A percentile compares a stretch with the other conserved stretches of the same genome.
Conservation (phyloP, 2,113 vertebrate species). For the Hemibagrus wyckioides region DNA sequence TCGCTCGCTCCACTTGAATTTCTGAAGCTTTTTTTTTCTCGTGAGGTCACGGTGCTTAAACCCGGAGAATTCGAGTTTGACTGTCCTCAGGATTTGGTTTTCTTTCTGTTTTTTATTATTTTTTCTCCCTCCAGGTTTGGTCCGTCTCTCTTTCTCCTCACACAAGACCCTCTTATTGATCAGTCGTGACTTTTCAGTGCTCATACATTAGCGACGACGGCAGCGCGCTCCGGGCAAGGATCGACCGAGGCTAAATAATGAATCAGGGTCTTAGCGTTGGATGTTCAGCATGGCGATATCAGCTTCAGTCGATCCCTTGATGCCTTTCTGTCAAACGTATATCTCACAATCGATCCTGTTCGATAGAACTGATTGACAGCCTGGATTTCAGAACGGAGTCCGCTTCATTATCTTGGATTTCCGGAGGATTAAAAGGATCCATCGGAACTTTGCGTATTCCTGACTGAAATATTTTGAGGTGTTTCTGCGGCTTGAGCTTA, state of each 20-base stretch:
- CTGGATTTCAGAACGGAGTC: not conserved
- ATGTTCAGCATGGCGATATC: slow-evolving; percentile 46
- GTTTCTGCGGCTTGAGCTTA: not conserved
- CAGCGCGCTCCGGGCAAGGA: slow-evolving; percentile 16
- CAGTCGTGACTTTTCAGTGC: slow-evolving; percentile 22
- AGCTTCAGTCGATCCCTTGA: slow-evolving; percentile 50
- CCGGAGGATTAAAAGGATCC: not conserved
- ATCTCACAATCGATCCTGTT: slow-evolving; percentile 29
- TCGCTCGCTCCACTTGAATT: not conserved
- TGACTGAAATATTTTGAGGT: not conserved
- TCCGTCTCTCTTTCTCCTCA: not conserved
- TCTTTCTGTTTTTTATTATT: not conserved
- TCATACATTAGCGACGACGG: slow-evolving; percentile 17
- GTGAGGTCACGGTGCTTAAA: not conserved
- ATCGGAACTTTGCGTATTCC: not conserved
- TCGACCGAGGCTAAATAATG: slow-evolving; percentile 48
- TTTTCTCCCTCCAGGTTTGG: not conserved
- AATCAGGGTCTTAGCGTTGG: slow-evolving; percentile 39
- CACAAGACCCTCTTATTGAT: slow-evolving; percentile 26
- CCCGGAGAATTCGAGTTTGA: not conserved
- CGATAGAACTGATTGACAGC: slow-evolving; percentile 31
- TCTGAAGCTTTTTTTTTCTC: not conserved
- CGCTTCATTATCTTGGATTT: not conserved
- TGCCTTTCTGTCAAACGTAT: slow-evolving; percentile 35
- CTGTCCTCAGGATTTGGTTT: not conserved